Evolutionary conservation across 2,113 vertebrate genomes (phyloP).

Genomic region (Smithornis capensis): DNA sequence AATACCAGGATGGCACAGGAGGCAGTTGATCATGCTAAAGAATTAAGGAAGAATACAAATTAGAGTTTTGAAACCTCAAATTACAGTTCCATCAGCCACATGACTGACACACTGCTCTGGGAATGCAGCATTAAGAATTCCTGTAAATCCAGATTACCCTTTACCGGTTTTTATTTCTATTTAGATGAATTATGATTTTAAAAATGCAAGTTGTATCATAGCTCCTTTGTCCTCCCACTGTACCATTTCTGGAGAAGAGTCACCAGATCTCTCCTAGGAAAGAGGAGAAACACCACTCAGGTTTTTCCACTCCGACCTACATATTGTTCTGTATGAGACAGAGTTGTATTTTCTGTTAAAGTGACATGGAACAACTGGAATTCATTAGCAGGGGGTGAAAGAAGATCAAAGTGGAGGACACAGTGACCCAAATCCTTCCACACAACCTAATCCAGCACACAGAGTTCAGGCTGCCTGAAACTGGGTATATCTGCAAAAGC

Average conservation of each 20-base stretch:
- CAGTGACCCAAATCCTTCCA: slow-evolving; percentile 50
- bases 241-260: neutral
- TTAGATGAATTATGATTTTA: neutral
- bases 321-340: neutral
- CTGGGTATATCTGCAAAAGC: neutral
- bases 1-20: neutral
- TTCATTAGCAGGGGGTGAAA: slow-evolving; percentile 9
- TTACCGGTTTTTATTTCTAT: neutral
- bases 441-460: slow-evolving; percentile 12
- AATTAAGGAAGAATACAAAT: neutral
- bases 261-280: neutral
- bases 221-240: neutral
- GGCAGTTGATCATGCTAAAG: neutral
- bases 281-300: neutral
- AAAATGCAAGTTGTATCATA: neutral
- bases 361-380: neutral
- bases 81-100: neutral
- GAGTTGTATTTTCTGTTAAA: neutral
- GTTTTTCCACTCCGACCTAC: neutral
- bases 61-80: neutral
- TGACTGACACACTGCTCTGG: neutral
- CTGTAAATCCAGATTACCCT: neutral
- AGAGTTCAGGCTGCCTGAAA: neutral
- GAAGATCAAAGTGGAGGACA: slow-evolving; percentile 56
- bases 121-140: neutral